Percentiles rank a stretch among this genome's conserved stretches.
These are phyloP conservation scores for Calliphora vomitoria DNA, from an alignment of 2,888 invertebrate species.

Conservation along the genomic window DNA sequence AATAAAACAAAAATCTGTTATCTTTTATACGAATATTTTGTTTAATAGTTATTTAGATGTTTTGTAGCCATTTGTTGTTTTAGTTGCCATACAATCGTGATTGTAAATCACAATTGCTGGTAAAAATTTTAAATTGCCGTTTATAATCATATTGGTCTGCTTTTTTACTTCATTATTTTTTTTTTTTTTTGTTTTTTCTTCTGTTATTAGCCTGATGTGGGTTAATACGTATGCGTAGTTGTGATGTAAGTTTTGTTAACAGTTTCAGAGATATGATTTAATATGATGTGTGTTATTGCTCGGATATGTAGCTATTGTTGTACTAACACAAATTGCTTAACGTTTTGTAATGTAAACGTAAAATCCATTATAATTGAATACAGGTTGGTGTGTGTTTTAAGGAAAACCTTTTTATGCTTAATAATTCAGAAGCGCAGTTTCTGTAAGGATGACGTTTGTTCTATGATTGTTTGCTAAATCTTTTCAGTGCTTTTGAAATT, in stretches of 20 bases:
- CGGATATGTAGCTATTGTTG: conserved; percentile 3
- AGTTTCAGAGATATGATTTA: conserved; percentile 44
- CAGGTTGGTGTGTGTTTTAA: neutral
- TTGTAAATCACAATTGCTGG: conserved; percentile 60
- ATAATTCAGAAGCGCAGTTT: neutral
- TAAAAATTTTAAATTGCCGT: conserved; percentile 47
- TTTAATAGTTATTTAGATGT: conserved; percentile 27
- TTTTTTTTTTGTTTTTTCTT: neutral
- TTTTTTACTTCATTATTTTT: conserved; percentile 21
- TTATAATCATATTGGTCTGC: conserved; percentile 39
- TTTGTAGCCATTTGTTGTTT: conserved; percentile 34
- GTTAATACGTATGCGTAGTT: conserved; percentile 50
- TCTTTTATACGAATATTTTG: conserved; percentile 44
- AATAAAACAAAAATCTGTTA: conserved; percentile 45
- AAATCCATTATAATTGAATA: conserved; percentile 45
- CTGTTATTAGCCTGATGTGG: neutral
- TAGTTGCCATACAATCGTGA: conserved; percentile 63
- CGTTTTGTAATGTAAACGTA: conserved; percentile 50
- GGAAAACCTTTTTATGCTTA: neutral
- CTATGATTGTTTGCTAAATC: too few relatives aligned
- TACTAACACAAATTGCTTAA: conserved; percentile 36
- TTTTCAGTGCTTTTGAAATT: too few relatives aligned
- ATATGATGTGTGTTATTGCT: conserved; percentile 15
- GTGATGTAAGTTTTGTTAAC: conserved; percentile 50
- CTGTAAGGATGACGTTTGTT: too few relatives aligned